Percentiles rank a stretch among this genome's conserved stretches.
These are phyloP conservation scores for Lagodon rhomboides DNA, from an alignment of 2,797 vertebrate species.

Conservation along the genomic window DNA sequence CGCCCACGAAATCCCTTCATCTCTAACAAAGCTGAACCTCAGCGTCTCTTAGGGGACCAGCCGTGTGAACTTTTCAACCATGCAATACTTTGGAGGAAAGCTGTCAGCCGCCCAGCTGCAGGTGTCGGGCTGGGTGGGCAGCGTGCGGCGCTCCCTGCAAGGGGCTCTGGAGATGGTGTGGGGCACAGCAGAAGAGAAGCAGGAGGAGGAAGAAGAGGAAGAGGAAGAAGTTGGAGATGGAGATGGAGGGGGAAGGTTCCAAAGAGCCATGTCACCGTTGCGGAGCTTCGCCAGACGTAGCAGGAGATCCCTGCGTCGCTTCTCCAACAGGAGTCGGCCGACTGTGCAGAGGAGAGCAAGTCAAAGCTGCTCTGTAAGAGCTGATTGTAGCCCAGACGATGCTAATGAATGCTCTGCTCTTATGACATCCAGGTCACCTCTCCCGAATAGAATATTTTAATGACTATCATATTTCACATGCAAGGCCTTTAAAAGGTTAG, in stretches of 20 bases:
- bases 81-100: conserved; percentile 94
- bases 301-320: conserved; percentile 88
- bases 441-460: neutral
- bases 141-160: conserved; percentile 89
- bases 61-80: conserved; percentile 67
- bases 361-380: conserved; percentile 83
- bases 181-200: conserved; percentile 54
- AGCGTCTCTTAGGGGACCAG: conserved; percentile 40
- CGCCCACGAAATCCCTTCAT: conserved; percentile 15
- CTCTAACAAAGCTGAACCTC: conserved; percentile 35
- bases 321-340: conserved; percentile 87
- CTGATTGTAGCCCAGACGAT: conserved; percentile 14
- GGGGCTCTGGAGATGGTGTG: conserved; percentile 89
- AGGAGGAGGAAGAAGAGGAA: conserved; percentile 48
- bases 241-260: conserved; percentile 67
- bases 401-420: neutral
- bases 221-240: conserved; percentile 44
- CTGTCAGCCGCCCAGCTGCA: conserved; percentile 91
- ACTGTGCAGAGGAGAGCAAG: conserved; percentile 85
- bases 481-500: neutral
- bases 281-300: conserved; percentile 90
- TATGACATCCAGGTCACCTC: neutral
- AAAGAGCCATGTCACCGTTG: conserved; percentile 88
- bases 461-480: neutral
- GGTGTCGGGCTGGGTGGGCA: conserved; percentile 91